phyloP scores from a whole-genome alignment of 2,113 vertebrate species.

The Lutjanus erythropterus region DNA sequence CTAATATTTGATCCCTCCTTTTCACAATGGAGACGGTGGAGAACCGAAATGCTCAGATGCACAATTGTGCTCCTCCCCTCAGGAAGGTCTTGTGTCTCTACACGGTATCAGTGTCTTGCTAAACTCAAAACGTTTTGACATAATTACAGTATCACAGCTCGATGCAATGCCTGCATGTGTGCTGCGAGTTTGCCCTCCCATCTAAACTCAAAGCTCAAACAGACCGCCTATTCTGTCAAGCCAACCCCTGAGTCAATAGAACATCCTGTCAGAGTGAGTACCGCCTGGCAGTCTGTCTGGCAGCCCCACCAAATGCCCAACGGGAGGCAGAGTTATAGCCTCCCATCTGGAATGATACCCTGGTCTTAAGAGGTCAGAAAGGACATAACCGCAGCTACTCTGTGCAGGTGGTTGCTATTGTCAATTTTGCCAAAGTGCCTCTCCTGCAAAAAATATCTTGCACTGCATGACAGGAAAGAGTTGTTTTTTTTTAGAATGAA shows the following conservation, averaged over 20 bases:
- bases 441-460: not conserved
- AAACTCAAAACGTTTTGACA: constrained; percentile 59
- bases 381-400: constrained; percentile 33
- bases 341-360: constrained; percentile 62
- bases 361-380: constrained; percentile 64
- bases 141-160: constrained; percentile 72
- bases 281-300: constrained; percentile 70
- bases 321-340: constrained; percentile 49
- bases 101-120: constrained; percentile 46
- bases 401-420: constrained; percentile 31
- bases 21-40: constrained; percentile 34
- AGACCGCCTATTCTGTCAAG: constrained; percentile 77
- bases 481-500: not conserved
- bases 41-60: constrained; percentile 50
- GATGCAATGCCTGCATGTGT: constrained; percentile 51
- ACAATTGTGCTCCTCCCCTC: constrained; percentile 65
- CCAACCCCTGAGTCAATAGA: constrained; percentile 74
- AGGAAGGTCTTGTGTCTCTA: constrained; percentile 64
- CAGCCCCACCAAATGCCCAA: constrained; percentile 55
- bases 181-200: constrained; percentile 66
- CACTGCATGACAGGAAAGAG: constrained; percentile 23
- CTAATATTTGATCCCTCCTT: constrained; percentile 62
- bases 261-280: constrained; percentile 74
- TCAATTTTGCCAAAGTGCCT: constrained; percentile 28
- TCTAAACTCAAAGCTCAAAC: constrained; percentile 67